phyloP scores from a whole-genome alignment of 2,888 invertebrate genomes.

The Dendrolimus houi region DNA sequence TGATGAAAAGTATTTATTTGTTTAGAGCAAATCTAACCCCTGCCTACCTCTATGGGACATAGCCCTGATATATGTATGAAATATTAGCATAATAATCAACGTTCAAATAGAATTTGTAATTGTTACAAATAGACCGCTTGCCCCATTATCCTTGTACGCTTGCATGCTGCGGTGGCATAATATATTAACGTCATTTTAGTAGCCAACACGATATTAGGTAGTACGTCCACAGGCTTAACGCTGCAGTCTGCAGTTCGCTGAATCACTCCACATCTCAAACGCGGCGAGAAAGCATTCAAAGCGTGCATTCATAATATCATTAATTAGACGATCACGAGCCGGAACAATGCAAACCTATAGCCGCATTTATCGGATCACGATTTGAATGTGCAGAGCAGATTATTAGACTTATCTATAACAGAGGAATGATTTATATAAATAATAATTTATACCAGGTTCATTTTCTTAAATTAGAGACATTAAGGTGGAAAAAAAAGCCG shows the following conservation, averaged over 20 bases:
- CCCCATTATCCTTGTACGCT: background rate
- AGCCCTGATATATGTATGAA: too few relatives aligned
- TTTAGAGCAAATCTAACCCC: too few relatives aligned
- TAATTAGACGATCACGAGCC: conserved; percentile 5
- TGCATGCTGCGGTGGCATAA: conserved; percentile 28
- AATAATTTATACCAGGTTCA: too few relatives aligned
- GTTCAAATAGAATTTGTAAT: background rate
- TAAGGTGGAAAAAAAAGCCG: too few relatives aligned
- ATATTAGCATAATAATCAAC: background rate
- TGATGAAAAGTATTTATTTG: too few relatives aligned
- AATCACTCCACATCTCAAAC: conserved; percentile 29
- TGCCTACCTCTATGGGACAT: too few relatives aligned
- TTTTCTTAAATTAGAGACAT: too few relatives aligned
- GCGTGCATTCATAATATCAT: conserved; percentile 8
- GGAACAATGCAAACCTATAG: background rate
- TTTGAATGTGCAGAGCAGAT: too few relatives aligned
- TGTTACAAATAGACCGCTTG: background rate
- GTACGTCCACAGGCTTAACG: conserved; percentile 27
- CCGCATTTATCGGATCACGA: too few relatives aligned
- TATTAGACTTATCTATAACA: too few relatives aligned
- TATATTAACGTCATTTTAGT: conserved; percentile 46
- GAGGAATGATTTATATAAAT: too few relatives aligned
- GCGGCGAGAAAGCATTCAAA: conserved; percentile 11
- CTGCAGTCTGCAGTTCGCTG: conserved; percentile 6
- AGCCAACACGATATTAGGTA: conserved; percentile 42